Conservation (phyloP, 2,113 vertebrate genomes). For the Pedionomus torquatus region DNA sequence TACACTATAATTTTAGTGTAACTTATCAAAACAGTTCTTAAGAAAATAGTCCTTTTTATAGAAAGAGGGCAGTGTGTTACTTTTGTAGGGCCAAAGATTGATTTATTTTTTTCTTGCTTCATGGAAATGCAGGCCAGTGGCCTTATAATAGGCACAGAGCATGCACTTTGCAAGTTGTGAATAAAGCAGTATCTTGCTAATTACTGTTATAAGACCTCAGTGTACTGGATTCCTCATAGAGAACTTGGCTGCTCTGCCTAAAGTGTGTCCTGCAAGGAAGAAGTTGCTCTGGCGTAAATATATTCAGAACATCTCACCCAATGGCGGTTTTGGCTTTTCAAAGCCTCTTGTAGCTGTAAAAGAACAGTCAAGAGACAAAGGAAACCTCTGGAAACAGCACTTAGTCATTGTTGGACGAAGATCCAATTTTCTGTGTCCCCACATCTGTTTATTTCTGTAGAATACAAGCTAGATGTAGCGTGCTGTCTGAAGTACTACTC, state of each 20-base stretch:
- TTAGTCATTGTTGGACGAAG: not conserved
- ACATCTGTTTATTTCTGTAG: not conserved
- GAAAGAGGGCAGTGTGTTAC: not conserved
- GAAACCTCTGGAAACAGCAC: not conserved
- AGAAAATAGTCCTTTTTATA: not conserved
- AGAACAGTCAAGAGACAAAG: not conserved
- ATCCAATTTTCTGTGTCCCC: not conserved
- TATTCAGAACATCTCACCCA: not conserved
- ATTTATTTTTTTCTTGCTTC: not conserved
- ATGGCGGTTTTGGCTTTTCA: not conserved
- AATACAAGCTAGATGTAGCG: not conserved
- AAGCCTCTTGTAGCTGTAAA: not conserved
- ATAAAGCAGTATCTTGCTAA: not conserved
- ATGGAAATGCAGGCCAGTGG: not conserved
- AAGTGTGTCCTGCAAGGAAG: not conserved
- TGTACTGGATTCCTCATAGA: rapidly evolving
- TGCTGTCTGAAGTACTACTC: not conserved
- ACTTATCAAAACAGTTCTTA: not conserved
- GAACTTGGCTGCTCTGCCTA: not conserved
- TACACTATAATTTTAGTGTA: not conserved
- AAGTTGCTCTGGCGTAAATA: not conserved
- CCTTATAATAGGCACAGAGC: not conserved
- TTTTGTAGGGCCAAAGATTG: not conserved
- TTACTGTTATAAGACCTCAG: not conserved
- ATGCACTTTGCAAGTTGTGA: not conserved